Evolutionary conservation across 2,888 invertebrate species (phyloP).

Genomic region (Drosophila ezoana): DNA sequence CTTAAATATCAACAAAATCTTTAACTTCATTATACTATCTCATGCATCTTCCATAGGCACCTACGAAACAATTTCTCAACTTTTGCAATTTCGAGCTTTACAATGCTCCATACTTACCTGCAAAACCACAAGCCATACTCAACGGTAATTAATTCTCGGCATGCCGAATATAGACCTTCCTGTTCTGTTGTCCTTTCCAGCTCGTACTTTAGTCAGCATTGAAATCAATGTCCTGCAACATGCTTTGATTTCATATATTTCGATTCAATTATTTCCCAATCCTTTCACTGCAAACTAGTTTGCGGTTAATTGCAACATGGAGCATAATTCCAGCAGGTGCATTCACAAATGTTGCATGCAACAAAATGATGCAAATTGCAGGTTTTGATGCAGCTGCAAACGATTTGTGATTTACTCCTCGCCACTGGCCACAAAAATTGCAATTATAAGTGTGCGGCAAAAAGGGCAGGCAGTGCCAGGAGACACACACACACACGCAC

Average conservation of each 20-base stretch:
- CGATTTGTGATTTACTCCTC: conserved; percentile 46
- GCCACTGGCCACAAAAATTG: conserved; percentile 42
- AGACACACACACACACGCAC: conserved; percentile 6
- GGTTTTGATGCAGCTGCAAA: conserved; percentile 23
- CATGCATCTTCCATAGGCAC: too few species aligned
- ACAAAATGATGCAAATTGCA: conserved; percentile 22
- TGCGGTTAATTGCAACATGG: conserved; percentile 25
- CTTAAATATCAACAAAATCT: too few species aligned
- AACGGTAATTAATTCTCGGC: not conserved
- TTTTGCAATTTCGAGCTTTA: too few species aligned
- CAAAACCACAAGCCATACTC: too few species aligned
- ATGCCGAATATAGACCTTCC: not conserved
- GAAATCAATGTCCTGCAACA: not conserved
- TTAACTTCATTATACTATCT: too few species aligned
- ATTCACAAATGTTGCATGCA: conserved; percentile 15
- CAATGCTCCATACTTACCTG: too few species aligned
- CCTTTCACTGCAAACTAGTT: not conserved
- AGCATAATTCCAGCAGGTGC: conserved; percentile 9
- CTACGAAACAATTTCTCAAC: too few species aligned
- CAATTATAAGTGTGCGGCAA: conserved; percentile 28
- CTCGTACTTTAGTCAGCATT: not conserved
- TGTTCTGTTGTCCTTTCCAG: too few species aligned
- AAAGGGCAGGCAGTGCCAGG: conserved; percentile 15
- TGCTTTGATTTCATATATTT: not conserved
- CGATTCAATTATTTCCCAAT: too few species aligned